These are phyloP conservation scores for Saguinus imperator DNA, from an alignment of 2,113 vertebrate species.

Conservation along the genomic window DNA sequence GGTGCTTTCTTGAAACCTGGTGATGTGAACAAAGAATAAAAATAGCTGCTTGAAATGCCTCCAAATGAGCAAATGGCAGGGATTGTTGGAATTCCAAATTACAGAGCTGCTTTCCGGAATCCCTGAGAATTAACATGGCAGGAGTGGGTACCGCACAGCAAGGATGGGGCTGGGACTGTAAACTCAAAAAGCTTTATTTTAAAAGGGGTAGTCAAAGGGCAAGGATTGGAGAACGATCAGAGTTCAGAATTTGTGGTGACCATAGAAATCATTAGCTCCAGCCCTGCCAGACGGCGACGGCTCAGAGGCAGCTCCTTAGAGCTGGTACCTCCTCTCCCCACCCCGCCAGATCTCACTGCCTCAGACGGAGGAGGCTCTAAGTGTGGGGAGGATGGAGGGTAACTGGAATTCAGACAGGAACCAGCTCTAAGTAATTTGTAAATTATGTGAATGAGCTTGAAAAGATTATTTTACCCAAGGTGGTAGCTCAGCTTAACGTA, in stretches of 20 bases:
- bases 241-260: not conserved
- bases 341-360: not conserved
- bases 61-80: not conserved
- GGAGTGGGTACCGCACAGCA: not conserved
- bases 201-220: not conserved
- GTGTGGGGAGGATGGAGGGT: not conserved
- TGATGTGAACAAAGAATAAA: not conserved
- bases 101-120: not conserved
- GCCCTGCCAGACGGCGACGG: too few relatives aligned
- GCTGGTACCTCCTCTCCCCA: not conserved
- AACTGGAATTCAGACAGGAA: not conserved
- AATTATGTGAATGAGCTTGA: not conserved
- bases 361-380: not conserved
- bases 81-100: not conserved
- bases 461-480: not conserved
- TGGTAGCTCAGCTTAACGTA: not conserved
- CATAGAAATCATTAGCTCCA: not conserved
- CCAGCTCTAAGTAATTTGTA: too few relatives aligned
- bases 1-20: not conserved
- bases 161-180: not conserved
- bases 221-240: not conserved
- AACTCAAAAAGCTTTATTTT: not conserved
- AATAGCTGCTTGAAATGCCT: not conserved
- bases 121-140: not conserved
- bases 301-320: not conserved